Evolutionary conservation across 1,140 invertebrate species (phyloP).

Genomic region (Cherax destructor): DNA sequence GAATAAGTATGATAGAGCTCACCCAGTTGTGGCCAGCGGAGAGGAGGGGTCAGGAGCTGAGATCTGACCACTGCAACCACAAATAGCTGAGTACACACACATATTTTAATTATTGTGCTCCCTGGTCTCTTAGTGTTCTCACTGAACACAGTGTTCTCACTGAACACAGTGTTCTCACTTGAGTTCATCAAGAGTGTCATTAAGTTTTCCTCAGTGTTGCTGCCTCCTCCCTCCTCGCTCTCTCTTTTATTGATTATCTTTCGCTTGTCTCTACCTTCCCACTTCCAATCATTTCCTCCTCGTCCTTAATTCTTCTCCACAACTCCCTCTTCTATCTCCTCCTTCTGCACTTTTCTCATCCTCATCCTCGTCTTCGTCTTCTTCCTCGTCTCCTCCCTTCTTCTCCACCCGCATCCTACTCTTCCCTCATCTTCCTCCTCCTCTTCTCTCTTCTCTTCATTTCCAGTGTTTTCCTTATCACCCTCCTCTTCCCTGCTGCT

Average conservation of each 20-base stretch:
- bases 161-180: not conserved
- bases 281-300: not conserved
- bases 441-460: not conserved
- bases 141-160: too few species aligned
- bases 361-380: not conserved
- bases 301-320: not conserved
- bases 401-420: not conserved
- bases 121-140: too few species aligned
- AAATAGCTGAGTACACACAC: too few species aligned
- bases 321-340: not conserved
- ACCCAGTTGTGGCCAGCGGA: too few species aligned
- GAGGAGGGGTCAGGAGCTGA: too few species aligned
- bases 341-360: not conserved
- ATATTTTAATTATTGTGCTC: too few species aligned
- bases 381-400: too few species aligned
- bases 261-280: not conserved
- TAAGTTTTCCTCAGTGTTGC: not conserved
- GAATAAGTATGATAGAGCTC: too few species aligned
- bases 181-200: not conserved
- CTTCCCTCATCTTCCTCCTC: not conserved
- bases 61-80: too few species aligned
- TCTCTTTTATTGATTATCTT: too few species aligned
- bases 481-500: not conserved
- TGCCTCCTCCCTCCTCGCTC: too few species aligned
- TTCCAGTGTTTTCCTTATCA: too few species aligned